phyloP scores from a whole-genome alignment of 2,113 vertebrate genomes.

The Mesoclemmys tuberculata region DNA sequence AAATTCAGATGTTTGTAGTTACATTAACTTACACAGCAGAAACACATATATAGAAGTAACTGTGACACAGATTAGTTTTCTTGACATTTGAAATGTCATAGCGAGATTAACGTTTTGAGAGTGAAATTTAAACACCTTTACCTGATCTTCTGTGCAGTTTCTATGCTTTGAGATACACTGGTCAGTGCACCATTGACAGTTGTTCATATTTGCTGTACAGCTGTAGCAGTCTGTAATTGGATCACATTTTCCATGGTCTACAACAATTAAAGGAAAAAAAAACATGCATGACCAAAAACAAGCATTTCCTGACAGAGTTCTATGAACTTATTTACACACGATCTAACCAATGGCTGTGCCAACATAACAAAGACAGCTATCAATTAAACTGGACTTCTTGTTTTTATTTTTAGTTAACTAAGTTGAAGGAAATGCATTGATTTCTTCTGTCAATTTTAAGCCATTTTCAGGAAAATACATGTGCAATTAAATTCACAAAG shows the following conservation, averaged over 20 bases:
- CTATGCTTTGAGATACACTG: conserved; percentile 87
- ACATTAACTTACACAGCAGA: neutral
- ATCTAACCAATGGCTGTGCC: neutral
- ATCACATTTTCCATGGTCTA: conserved; percentile 91
- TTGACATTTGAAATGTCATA: neutral
- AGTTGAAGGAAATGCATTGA: neutral
- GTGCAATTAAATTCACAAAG: neutral
- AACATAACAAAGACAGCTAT: neutral
- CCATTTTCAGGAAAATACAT: neutral
- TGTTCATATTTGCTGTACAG: conserved; percentile 94
- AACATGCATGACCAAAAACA: conserved; percentile 69
- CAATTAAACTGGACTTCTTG: neutral
- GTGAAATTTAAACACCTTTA: conserved; percentile 54
- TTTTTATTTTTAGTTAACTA: neutral
- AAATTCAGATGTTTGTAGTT: neutral
- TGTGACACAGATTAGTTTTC: neutral
- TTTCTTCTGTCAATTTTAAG: neutral
- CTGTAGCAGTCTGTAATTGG: conserved; percentile 98
- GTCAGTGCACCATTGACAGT: conserved; percentile 93
- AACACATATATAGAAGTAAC: no score
- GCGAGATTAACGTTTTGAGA: neutral
- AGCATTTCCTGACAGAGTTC: conserved; percentile 60
- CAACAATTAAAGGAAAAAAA: conserved; percentile 79
- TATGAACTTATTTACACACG: conserved; percentile 39
- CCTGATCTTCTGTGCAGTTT: conserved; percentile 91